phyloP scores from a whole-genome alignment of 2,113 vertebrate species.

The Macaca fascicularis region T2T-MFA8v1.1 NC_088380.1:57260001-57260500 shows the following conservation, averaged over 20 bases:
- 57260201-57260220: background rate
- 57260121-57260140: background rate
- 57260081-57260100: slow-evolving; percentile 15
- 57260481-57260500: background rate
- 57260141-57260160: background rate
- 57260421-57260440: background rate
- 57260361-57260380: background rate
- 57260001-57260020: background rate
- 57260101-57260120: slow-evolving; percentile 16
- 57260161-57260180: background rate
- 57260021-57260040: background rate
- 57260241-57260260: background rate
- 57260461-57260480: background rate
- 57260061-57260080: background rate
- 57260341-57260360: background rate
- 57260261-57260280: background rate
- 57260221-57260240: background rate
- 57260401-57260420: background rate
- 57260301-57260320: background rate
- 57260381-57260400: background rate
- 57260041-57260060: background rate
- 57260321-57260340: background rate
- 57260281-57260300: background rate
- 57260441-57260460: background rate
- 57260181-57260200: background rate